These are phyloP conservation scores for Neoaliturus tenellus DNA, from an alignment of 2,888 invertebrate species.

Conservation along the genomic window DNA sequence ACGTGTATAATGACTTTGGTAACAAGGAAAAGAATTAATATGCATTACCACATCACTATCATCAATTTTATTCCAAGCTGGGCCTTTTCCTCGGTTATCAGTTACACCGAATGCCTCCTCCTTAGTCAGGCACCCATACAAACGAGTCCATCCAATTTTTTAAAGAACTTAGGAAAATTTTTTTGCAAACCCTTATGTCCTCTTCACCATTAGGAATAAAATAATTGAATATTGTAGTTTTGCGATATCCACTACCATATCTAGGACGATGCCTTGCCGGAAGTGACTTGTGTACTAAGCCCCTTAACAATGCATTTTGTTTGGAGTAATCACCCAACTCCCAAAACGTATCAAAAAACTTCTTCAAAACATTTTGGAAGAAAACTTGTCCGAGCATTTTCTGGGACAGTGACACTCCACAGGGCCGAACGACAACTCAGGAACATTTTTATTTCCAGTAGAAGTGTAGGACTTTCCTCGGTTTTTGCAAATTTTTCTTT, in stretches of 20 bases:
- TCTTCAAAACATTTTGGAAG: background rate
- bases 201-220: constrained; percentile 34
- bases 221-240: constrained; percentile 7
- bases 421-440: constrained; percentile 9
- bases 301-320: constrained; percentile 39
- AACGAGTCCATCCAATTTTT: constrained; percentile 25
- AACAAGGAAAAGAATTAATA: constrained; percentile 15
- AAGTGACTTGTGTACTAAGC: background rate
- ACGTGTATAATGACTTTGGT: constrained; percentile 34
- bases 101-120: background rate
- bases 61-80: constrained; percentile 17
- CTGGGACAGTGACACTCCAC: background rate
- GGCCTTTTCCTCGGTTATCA: background rate
- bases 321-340: constrained; percentile 38
- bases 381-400: constrained; percentile 28
- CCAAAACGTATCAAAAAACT: constrained; percentile 27
- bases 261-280: constrained; percentile 25
- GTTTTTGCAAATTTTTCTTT: constrained; percentile 9
- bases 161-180: background rate
- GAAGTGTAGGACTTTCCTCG: constrained; percentile 32
- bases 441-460: background rate
- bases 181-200: constrained; percentile 25
- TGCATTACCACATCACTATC: constrained; percentile 4
- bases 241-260: constrained; percentile 1
- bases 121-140: background rate